phyloP scores from a whole-genome alignment of 2,888 invertebrate species.

The Cotesia congregata region DNA sequence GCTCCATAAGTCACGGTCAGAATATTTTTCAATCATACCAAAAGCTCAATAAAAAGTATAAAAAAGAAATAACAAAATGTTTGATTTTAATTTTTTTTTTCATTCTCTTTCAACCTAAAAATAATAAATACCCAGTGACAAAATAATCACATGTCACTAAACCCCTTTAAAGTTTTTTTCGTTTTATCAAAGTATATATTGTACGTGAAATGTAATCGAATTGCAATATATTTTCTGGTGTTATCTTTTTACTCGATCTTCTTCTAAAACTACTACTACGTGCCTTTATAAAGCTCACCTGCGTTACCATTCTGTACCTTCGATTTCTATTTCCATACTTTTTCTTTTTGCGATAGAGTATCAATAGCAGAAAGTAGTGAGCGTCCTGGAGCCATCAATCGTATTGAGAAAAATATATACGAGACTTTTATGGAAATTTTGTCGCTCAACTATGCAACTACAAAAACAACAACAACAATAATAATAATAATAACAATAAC shows the following conservation, averaged over 20 bases:
- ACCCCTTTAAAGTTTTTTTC: not conserved
- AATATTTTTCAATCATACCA: constrained; percentile 18
- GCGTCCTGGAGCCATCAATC: constrained; percentile 24
- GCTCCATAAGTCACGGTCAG: constrained; percentile 27
- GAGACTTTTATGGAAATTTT: constrained; percentile 18
- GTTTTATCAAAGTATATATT: not conserved
- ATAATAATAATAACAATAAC: not conserved
- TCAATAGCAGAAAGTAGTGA: constrained; percentile 14
- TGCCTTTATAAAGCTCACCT: constrained; percentile 8
- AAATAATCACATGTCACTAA: not conserved
- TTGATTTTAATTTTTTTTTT: not conserved
- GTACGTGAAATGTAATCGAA: not conserved
- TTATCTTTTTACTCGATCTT: not conserved
- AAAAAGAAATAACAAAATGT: not conserved
- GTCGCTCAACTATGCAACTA: not conserved
- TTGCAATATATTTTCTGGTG: not conserved
- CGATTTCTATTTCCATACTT: not conserved
- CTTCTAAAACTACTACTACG: not conserved
- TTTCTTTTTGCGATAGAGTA: constrained; percentile 8
- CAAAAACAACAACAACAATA: not conserved
- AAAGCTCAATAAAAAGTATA: not conserved
- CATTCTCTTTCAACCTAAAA: not conserved
- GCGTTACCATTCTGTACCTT: not conserved
- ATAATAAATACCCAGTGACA: not conserved
- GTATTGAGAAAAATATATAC: constrained; percentile 15